These are phyloP conservation scores for Chaetodon trifascialis DNA, from an alignment of 2,113 vertebrate genomes.

Conservation along the genomic window DNA sequence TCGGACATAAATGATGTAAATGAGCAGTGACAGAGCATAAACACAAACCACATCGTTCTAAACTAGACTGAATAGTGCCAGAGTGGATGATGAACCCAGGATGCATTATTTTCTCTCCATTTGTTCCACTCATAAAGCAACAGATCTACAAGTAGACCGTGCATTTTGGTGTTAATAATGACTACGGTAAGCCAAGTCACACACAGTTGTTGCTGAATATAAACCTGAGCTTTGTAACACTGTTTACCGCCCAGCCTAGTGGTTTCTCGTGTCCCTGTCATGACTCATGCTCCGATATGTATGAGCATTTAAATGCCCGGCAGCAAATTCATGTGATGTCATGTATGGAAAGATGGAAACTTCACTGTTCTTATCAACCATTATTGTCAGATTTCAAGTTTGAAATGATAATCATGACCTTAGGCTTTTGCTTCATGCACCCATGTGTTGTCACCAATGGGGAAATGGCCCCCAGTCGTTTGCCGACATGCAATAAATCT, in stretches of 20 bases:
- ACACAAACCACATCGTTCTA: neutral
- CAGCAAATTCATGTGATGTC: neutral
- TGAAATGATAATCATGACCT: neutral
- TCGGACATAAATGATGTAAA: neutral
- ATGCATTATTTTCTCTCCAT: neutral
- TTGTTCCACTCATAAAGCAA: neutral
- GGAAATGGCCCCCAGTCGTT: neutral
- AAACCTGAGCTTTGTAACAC: too few species aligned
- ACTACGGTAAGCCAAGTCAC: neutral
- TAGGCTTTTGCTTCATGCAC: neutral
- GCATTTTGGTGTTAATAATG: neutral
- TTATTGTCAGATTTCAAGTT: neutral
- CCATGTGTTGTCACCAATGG: neutral
- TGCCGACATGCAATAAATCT: neutral
- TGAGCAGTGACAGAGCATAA: neutral
- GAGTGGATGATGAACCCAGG: neutral
- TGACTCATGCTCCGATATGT: too few species aligned
- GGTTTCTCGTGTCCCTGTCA: too few species aligned
- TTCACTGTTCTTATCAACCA: neutral
- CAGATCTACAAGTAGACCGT: neutral
- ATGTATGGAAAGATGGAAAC: neutral
- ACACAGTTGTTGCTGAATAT: too few species aligned
- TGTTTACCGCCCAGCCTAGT: too few species aligned
- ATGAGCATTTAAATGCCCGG: too few species aligned
- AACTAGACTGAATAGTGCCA: neutral